A percentile compares a stretch with the other conserved stretches of the same genome.
phyloP scores from a whole-genome alignment of 1,140 invertebrate species.

The Nasonia longicornis region DNA sequence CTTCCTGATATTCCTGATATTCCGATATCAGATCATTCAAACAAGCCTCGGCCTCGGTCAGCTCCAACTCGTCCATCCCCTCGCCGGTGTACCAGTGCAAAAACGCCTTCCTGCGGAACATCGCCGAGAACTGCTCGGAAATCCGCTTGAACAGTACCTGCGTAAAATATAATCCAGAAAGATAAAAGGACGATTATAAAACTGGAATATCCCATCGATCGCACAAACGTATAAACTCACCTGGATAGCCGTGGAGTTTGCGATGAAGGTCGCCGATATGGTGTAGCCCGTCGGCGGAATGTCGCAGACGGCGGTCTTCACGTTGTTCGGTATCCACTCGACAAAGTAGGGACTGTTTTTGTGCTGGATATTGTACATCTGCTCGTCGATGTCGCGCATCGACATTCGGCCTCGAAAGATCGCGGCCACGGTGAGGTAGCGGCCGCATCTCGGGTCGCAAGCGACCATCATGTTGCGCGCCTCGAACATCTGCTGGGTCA shows the following conservation, averaged over 20 bases:
- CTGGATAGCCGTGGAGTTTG: conserved; percentile 86
- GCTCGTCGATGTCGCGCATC: conserved; percentile 91
- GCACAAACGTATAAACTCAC: neutral
- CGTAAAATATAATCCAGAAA: conserved; percentile 63
- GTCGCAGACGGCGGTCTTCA: conserved; percentile 88
- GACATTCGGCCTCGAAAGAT: conserved; percentile 87
- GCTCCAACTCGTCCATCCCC: conserved; percentile 85
- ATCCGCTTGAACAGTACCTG: conserved; percentile 88
- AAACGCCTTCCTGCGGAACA: conserved; percentile 91
- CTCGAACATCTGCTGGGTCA: conserved; percentile 91
- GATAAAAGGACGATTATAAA: neutral
- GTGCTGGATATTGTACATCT: conserved; percentile 80
- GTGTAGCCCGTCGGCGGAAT: conserved; percentile 87
- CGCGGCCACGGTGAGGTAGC: conserved; percentile 87
- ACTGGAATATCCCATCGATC: neutral
- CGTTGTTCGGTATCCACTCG: conserved; percentile 90
- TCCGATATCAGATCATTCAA: conserved; percentile 92
- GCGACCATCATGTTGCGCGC: conserved; percentile 85
- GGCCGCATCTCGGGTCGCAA: conserved; percentile 81
- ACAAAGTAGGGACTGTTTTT: conserved; percentile 85
- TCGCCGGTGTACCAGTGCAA: conserved; percentile 93
- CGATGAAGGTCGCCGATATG: conserved; percentile 86
- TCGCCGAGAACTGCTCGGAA: conserved; percentile 85
- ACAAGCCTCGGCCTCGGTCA: conserved; percentile 82
- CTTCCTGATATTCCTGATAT: conserved; percentile 93